Base-by-base conservation (phyloP, 2,888 invertebrate genomes). In the Pimpla rufipes region DNA sequence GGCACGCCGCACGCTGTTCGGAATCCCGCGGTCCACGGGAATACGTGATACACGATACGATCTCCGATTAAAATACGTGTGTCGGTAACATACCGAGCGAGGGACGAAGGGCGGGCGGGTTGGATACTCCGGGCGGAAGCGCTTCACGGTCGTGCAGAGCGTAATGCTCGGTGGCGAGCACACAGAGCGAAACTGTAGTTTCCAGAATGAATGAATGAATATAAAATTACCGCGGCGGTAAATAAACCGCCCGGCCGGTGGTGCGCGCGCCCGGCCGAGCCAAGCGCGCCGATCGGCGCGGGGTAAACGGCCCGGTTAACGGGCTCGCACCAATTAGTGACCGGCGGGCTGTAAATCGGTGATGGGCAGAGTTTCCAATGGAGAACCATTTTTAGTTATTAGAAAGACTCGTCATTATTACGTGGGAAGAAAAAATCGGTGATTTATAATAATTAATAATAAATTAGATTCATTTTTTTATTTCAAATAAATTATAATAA, bases 41-140 rank as follows among this genome's bases (percentile, higher is more conserved):
- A 42, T 67, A 68, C 76, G 76, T 59, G 76, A 77, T 68, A 47
- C 57, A 18, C 57, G 67, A 77, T 77, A 77, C 67, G 76, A 77
- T 77, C 67, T 77, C 68, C 47, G 76, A 77, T 77, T 59, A 37
- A 77, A 77, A 68, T 45, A 59, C 67, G 57, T 57, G 40, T 40
- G 67, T 45, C 52, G 52, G 40, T 64, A 8, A 2, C 16, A 77
- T 18, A 59, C 4, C 16, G 57, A 57, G 50, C 23, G 23, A 55
- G 37, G 21, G 57, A 37, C 45, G 37, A n/a, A n/a, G 68, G 16
- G 29, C 29, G 45, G 45, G 40, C 16, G 16, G 16, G 23, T 37
- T 35, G 23, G 1, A 75, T 73, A 16, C 68, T 29, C 68, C n/a
- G 68, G 37, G 70, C 74, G 62, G 62, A 74, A 74, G 62, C 37